These are phyloP conservation scores for Spodoptera litura DNA, from an alignment of 1,140 invertebrate genomes.

Conservation along the genomic window DNA sequence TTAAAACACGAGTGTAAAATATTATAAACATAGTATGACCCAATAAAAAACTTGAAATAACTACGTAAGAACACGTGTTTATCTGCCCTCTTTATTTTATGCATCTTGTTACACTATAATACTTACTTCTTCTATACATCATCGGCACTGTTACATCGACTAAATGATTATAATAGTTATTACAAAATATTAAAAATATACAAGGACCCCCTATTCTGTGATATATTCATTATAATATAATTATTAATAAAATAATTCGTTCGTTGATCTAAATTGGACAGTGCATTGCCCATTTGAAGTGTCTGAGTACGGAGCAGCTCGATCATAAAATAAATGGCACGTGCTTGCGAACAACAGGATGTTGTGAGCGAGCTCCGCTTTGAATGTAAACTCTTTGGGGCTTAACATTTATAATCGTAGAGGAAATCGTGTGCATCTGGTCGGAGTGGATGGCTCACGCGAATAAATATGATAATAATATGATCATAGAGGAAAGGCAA, in stretches of 20 bases:
- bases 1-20: background rate
- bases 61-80: no score
- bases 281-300: conserved; percentile 32
- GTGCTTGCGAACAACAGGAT: conserved; percentile 71
- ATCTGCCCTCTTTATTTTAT: no score
- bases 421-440: conserved; percentile 74
- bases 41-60: no score
- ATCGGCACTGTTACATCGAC: no score
- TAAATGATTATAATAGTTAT: no score
- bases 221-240: background rate
- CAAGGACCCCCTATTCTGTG: no score
- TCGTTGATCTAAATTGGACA: conserved; percentile 32
- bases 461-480: conserved; percentile 49
- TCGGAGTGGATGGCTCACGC: conserved; percentile 48
- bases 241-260: conserved; percentile 6
- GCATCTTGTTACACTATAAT: no score
- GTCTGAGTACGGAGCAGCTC: conserved; percentile 39
- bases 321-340: conserved; percentile 63
- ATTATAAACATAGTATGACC: background rate
- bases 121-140: no score
- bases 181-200: no score
- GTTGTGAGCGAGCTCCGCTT: conserved; percentile 60
- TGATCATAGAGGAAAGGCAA: conserved; percentile 64
- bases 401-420: conserved; percentile 61
- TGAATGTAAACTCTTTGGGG: conserved; percentile 60